phyloP scores from a whole-genome alignment of 2,113 vertebrate species.

The Leptocoma aspasia region DNA sequence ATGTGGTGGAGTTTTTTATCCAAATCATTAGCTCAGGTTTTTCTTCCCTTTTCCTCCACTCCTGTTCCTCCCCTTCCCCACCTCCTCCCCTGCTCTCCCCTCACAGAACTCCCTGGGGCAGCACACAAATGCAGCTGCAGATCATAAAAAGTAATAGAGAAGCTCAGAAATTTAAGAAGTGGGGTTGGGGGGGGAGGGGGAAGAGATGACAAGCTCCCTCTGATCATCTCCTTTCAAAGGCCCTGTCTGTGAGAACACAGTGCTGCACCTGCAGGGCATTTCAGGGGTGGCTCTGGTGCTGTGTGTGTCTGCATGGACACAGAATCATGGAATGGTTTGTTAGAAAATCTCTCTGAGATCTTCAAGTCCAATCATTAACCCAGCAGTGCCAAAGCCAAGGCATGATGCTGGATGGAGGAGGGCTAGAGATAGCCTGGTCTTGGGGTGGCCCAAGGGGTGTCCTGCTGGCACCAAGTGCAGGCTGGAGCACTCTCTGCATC shows the following conservation, averaged over 20 bases:
- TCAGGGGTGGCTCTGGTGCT: background rate
- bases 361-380: fast-evolving
- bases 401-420: background rate
- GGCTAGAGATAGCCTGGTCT: background rate
- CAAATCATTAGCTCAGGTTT: background rate
- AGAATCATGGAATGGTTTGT: background rate
- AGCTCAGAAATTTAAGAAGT: conserved; percentile 62
- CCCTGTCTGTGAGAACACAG: background rate
- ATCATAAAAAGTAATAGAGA: conserved; percentile 29
- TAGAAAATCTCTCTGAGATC: background rate
- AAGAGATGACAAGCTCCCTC: conserved; percentile 9
- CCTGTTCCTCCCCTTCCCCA: background rate
- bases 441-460: background rate
- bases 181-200: too few relatives aligned
- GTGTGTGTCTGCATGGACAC: background rate
- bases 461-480: fast-evolving
- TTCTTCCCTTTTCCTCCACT: background rate
- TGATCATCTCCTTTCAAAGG: conserved; percentile 30
- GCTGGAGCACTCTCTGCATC: background rate
- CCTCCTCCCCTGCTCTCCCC: background rate
- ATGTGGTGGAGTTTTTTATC: background rate
- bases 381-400: background rate
- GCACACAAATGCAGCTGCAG: conserved; percentile 9
- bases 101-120: background rate
- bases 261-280: background rate